Evolutionary conservation across 2,797 vertebrate genomes (phyloP).

Genomic region (Lates japonicus): DNA sequence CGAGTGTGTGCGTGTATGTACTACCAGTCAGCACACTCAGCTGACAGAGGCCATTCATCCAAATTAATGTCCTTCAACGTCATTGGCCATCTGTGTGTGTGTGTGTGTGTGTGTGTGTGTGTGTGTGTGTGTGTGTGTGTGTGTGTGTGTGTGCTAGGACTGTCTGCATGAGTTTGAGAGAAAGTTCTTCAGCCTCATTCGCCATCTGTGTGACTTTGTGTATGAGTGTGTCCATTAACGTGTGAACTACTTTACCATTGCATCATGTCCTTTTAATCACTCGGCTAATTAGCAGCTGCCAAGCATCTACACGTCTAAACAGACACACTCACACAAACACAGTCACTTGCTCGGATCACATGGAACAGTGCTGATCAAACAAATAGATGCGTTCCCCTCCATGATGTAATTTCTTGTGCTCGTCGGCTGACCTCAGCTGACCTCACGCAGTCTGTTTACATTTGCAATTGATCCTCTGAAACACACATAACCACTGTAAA

Average conservation of each 20-base stretch:
- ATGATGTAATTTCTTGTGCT: constrained; percentile 70
- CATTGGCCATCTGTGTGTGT: constrained; percentile 54
- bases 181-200: constrained; percentile 17
- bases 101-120: constrained; percentile 21
- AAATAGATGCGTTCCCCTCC: constrained; percentile 70
- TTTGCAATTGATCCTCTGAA: not conserved
- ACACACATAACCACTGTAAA: too few species aligned
- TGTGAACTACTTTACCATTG: constrained; percentile 38
- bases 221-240: not conserved
- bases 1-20: constrained; percentile 2
- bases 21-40: constrained; percentile 21
- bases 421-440: constrained; percentile 58
- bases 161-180: constrained; percentile 16
- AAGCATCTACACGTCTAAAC: constrained; percentile 4
- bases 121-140: constrained; percentile 17
- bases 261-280: constrained; percentile 52
- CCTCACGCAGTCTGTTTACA: constrained; percentile 41
- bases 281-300: constrained; percentile 59
- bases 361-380: constrained; percentile 74
- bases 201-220: constrained; percentile 11
- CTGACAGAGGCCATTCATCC: constrained; percentile 57
- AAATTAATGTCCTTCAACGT: constrained; percentile 68
- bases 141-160: constrained; percentile 22
- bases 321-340: constrained; percentile 22
- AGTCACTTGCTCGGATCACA: constrained; percentile 43